A percentile compares a stretch with the other conserved stretches of the same genome.
These are phyloP conservation scores for Parazoanthus swiftii DNA, from an alignment of 92 coral and sea anemone species.

Conservation along the genomic window DNA sequence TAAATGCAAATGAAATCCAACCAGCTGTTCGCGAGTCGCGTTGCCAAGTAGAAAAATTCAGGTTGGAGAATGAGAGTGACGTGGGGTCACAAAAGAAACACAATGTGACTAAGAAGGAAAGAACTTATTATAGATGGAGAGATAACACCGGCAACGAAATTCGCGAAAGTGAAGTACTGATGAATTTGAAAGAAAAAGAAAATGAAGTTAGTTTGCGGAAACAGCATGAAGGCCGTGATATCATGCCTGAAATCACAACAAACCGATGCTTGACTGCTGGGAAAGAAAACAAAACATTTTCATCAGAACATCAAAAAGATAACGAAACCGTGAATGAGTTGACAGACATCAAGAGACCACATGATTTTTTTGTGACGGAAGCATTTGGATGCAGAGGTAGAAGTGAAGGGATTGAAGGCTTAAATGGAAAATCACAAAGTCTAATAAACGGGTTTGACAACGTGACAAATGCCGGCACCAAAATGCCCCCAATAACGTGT, in stretches of 20 bases:
- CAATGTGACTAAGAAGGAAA: conserved; percentile 45
- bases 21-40: conserved; percentile 67
- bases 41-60: conserved; percentile 59
- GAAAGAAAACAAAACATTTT: conserved; percentile 39
- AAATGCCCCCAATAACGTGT: conserved; percentile 59
- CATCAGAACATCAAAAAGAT: neutral
- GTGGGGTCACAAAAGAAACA: conserved; percentile 41
- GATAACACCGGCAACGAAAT: conserved; percentile 11
- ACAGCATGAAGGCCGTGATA: conserved; percentile 10
- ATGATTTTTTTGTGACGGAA: conserved; percentile 24
- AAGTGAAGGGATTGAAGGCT: neutral
- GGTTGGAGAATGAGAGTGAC: conserved; percentile 45
- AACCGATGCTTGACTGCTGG: conserved; percentile 47
- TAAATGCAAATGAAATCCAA: conserved; percentile 41
- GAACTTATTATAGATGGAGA: conserved; percentile 64
- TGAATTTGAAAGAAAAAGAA: conserved; percentile 28
- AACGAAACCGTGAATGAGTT: conserved; percentile 14
- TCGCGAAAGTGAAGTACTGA: conserved; percentile 22
- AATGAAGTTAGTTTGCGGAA: conserved; percentile 10
- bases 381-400: neutral
- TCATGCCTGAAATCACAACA: conserved; percentile 58
- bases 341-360: neutral
- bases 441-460: conserved; percentile 17
- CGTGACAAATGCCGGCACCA: neutral
- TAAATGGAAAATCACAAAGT: conserved; percentile 22